Conservation (phyloP, 23 tunicate species). For the Phallusia fumigata region DNA sequence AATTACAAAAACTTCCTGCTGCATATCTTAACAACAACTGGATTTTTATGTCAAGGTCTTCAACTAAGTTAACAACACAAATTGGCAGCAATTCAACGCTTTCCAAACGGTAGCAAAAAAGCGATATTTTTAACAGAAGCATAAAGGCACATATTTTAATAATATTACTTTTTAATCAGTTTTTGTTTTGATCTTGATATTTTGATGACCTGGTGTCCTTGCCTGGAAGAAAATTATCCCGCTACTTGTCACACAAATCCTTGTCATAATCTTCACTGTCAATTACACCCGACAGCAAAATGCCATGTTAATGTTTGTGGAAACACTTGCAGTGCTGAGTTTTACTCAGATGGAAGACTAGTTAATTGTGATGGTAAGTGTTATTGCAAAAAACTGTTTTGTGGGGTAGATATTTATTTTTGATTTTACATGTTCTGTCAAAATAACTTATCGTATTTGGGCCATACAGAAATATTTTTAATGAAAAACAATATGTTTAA, state of each 20-base stretch:
- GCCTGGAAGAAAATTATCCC: conserved; percentile 68
- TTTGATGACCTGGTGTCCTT: conserved; percentile 92
- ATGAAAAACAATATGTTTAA: no score
- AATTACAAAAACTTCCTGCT: conserved; percentile 24
- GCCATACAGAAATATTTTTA: no score
- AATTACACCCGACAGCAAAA: conserved; percentile 63
- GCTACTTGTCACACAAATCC: conserved; percentile 75
- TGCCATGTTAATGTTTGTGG: conserved; percentile 84
- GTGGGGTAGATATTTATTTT: no score
- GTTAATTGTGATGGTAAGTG: conserved; percentile 85
- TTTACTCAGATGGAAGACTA: conserved; percentile 53
- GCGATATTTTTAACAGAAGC: no score
- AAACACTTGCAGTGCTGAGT: conserved; percentile 64
- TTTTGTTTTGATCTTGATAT: conserved; percentile 75
- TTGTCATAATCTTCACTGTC: conserved; percentile 60
- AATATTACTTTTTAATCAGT: conserved; percentile 31
- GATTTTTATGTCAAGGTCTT: not conserved
- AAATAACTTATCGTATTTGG: no score
- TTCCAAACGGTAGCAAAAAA: not conserved
- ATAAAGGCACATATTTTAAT: no score
- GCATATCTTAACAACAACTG: conserved; percentile 23
- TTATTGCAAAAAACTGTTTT: no score
- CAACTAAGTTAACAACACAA: not conserved
- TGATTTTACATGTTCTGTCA: no score
- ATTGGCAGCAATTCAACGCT: not conserved